Conservation (phyloP, 2,888 invertebrate species). For the Pristionchus maxplancki region DNA sequence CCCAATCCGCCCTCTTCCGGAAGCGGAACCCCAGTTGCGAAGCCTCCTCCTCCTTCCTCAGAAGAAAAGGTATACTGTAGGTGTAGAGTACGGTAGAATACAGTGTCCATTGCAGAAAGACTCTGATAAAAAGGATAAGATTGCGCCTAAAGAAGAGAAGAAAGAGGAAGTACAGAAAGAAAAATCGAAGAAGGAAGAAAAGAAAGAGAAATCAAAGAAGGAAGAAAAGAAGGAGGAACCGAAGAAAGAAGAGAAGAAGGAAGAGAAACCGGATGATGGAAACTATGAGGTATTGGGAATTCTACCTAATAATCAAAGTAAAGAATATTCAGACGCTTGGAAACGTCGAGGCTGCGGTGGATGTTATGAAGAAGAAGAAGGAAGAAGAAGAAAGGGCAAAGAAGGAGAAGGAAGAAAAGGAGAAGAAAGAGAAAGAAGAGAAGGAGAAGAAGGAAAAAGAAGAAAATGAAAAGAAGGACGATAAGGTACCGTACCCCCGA, state of each 20-base stretch:
- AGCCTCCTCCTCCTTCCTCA: background rate
- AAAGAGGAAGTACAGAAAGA: slow-evolving; percentile 2
- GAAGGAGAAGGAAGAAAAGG: background rate
- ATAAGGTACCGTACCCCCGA: background rate
- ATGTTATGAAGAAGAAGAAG: slow-evolving; percentile 14
- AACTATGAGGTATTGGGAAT: background rate
- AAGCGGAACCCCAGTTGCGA: background rate
- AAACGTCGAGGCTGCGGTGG: slow-evolving; percentile 2
- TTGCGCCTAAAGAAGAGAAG: background rate
- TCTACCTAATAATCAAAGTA: no score
- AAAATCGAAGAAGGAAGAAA: background rate
- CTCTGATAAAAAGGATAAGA: background rate
- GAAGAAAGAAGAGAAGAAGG: no score
- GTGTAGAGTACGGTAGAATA: background rate
- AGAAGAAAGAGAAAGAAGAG: slow-evolving; percentile 23
- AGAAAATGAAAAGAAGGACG: slow-evolving; percentile 7
- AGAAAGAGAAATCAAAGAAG: background rate
- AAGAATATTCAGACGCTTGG: background rate
- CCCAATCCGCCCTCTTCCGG: background rate
- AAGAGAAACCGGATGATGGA: slow-evolving; percentile 45
- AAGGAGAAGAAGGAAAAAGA: slow-evolving; percentile 26
- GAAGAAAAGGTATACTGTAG: slow-evolving; percentile 11
- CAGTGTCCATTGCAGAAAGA: background rate
- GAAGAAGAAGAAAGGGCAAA: background rate
- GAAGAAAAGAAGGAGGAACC: slow-evolving; percentile 22